Evolutionary conservation across 2,797 vertebrate genomes (phyloP).

Genomic region (Thaleichthys pacificus): DNA sequence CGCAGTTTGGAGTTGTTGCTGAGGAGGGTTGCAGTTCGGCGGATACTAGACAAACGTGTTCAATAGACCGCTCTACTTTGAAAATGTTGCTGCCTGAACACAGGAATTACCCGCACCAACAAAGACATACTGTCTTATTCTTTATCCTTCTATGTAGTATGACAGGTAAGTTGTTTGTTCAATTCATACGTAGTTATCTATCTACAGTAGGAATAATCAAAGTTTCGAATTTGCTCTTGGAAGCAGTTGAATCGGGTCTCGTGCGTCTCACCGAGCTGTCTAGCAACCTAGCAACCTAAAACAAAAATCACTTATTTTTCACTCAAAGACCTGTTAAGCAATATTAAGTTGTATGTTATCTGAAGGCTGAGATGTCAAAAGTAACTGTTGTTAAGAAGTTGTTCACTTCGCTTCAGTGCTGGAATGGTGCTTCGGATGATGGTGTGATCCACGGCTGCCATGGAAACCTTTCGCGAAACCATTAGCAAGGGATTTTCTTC

Average conservation of each 20-base stretch:
- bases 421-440: slow-evolving; percentile 28
- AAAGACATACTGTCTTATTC: slow-evolving; percentile 41
- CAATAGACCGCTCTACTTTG: slow-evolving; percentile 47
- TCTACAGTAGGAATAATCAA: background rate
- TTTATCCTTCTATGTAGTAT: slow-evolving; percentile 60
- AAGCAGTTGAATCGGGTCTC: too few species aligned
- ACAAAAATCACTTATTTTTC: too few species aligned
- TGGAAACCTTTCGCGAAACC: slow-evolving; percentile 48
- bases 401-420: slow-evolving; percentile 31
- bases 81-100: slow-evolving; percentile 58
- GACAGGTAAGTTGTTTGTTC: slow-evolving; percentile 67
- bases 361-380: background rate
- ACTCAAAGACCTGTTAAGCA: background rate
- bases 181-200: background rate
- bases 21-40: slow-evolving; percentile 72
- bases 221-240: background rate
- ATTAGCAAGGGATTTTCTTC: slow-evolving; percentile 5
- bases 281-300: too few species aligned
- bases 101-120: slow-evolving; percentile 55
- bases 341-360: background rate
- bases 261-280: too few species aligned
- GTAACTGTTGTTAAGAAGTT: slow-evolving; percentile 52
- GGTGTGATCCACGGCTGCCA: slow-evolving; percentile 47
- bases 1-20: slow-evolving; percentile 78
- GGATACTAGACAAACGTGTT: slow-evolving; percentile 31